These are phyloP conservation scores for Agonopterix arenella DNA, from an alignment of 2,888 invertebrate genomes.

Conservation along the genomic window DNA sequence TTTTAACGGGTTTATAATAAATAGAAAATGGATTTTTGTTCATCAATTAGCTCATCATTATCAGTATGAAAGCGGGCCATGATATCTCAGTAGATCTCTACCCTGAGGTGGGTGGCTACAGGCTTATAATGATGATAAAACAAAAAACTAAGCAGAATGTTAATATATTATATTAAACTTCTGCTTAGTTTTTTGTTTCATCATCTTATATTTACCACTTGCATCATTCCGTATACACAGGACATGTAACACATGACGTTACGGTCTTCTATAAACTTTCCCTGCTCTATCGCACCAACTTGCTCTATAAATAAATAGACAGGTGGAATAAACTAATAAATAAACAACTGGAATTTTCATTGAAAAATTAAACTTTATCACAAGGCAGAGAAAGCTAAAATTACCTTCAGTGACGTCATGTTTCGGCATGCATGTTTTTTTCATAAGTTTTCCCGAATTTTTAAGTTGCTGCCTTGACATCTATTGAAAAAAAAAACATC, in stretches of 20 bases:
- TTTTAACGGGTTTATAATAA: too few species aligned
- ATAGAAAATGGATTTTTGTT: too few species aligned
- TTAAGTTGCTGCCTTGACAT: slow-evolving; percentile 78
- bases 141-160: background rate
- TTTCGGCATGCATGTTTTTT: slow-evolving; percentile 81
- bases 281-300: slow-evolving; percentile 34
- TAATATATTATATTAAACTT: too few species aligned
- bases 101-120: background rate
- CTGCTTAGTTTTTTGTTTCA: too few species aligned
- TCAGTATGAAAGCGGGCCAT: too few species aligned
- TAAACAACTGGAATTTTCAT: background rate
- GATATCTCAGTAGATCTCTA: too few species aligned
- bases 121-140: background rate
- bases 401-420: slow-evolving; percentile 76
- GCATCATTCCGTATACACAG: slow-evolving; percentile 31
- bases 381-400: background rate
- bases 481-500: slow-evolving; percentile 21
- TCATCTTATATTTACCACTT: slow-evolving; percentile 33
- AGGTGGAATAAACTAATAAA: background rate
- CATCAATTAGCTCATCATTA: too few species aligned
- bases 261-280: slow-evolving; percentile 36
- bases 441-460: slow-evolving; percentile 78
- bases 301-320: slow-evolving; percentile 20
- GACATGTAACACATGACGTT: slow-evolving; percentile 42
- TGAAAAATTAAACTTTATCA: background rate